These are phyloP conservation scores for Platalea minor DNA, from an alignment of 2,797 vertebrate genomes.

Conservation along the genomic window DNA sequence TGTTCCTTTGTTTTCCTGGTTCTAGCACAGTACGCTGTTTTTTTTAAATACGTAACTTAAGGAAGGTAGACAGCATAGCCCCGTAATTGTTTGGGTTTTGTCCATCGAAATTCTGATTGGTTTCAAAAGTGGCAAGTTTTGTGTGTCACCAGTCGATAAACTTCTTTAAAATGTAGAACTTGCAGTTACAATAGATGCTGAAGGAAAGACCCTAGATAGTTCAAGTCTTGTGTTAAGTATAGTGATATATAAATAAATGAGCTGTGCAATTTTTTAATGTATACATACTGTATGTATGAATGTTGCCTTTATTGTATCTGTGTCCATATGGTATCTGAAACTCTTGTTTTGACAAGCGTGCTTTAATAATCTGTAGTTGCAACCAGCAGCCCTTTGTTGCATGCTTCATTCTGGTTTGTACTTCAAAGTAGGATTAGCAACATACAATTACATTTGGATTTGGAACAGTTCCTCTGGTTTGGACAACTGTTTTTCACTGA, in stretches of 20 bases:
- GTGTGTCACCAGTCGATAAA: background rate
- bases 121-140: background rate
- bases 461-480: background rate
- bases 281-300: background rate
- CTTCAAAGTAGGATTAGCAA: fast-evolving
- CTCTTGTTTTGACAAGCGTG: background rate
- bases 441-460: fast-evolving
- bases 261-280: background rate
- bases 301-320: background rate
- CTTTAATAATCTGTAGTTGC: background rate
- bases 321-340: background rate
- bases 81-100: background rate
- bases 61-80: background rate
- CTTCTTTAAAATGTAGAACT: background rate
- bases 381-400: background rate
- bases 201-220: background rate
- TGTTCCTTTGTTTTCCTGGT: background rate
- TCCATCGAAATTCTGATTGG: background rate
- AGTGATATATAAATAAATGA: background rate
- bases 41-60: background rate
- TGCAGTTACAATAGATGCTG: background rate
- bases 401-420: too few relatives aligned
- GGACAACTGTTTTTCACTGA: background rate
- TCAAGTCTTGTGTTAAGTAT: background rate
- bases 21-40: background rate